phyloP scores from a whole-genome alignment of 2,797 vertebrate genomes.

The Enteromius afrohamiltoni region DNA sequence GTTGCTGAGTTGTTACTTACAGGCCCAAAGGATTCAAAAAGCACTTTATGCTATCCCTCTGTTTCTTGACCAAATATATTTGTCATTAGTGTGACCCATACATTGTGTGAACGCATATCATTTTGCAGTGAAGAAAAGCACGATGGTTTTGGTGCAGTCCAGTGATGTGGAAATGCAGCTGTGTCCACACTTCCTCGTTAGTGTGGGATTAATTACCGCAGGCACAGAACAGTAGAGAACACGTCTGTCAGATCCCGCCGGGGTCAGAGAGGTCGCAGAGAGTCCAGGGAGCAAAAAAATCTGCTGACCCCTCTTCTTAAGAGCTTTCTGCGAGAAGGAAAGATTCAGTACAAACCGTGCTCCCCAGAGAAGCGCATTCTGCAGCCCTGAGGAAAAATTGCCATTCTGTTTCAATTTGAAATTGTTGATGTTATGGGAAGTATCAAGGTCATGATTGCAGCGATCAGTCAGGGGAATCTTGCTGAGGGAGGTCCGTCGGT shows the following conservation, averaged over 20 bases:
- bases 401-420: slow-evolving; percentile 30
- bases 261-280: slow-evolving; percentile 52
- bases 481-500: background rate
- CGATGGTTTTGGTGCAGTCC: background rate
- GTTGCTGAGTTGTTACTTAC: background rate
- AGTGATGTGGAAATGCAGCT: slow-evolving; percentile 60
- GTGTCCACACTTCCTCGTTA: slow-evolving; percentile 62
- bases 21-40: background rate
- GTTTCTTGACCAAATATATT: background rate
- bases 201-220: slow-evolving; percentile 63
- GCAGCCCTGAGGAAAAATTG: slow-evolving; percentile 15
- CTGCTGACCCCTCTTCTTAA: slow-evolving; percentile 47
- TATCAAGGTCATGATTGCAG: slow-evolving; percentile 29
- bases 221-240: slow-evolving; percentile 24
- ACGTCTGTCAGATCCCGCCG: slow-evolving; percentile 45
- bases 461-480: slow-evolving; percentile 1
- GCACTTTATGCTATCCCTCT: background rate
- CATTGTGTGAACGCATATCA: background rate
- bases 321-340: slow-evolving; percentile 51
- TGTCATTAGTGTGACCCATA: background rate
- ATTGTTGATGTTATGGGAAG: slow-evolving; percentile 29
- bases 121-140: background rate
- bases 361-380: slow-evolving; percentile 19
- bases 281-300: slow-evolving; percentile 54
- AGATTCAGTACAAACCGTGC: slow-evolving; percentile 8